phyloP scores from a whole-genome alignment of 2,888 invertebrate species.

The Dicycla oo region DNA sequence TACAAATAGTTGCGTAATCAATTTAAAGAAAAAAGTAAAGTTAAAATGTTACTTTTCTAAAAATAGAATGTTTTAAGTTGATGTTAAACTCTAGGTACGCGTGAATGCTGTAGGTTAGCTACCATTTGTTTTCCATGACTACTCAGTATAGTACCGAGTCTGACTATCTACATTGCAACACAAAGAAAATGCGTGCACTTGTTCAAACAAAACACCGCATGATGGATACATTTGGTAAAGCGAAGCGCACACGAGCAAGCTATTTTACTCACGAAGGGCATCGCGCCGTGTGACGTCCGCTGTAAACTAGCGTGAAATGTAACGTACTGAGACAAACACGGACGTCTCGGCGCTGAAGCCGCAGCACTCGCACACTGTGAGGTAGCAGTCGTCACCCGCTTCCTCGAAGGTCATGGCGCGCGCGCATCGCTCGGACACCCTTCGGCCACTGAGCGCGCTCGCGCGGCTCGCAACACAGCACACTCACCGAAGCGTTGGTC shows the following conservation, averaged over 20 bases:
- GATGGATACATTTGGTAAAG: slow-evolving; percentile 61
- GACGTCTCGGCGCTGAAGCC: slow-evolving; percentile 89
- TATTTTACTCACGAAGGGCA: slow-evolving; percentile 88
- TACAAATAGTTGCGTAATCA: slow-evolving; percentile 33
- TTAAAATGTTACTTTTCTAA: background rate
- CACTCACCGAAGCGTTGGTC: slow-evolving; percentile 82
- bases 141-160: background rate
- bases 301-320: slow-evolving; percentile 86
- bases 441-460: slow-evolving; percentile 77
- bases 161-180: slow-evolving; percentile 31
- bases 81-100: slow-evolving; percentile 10
- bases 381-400: slow-evolving; percentile 86
- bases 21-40: slow-evolving; percentile 13
- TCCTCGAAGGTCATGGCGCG: slow-evolving; percentile 90
- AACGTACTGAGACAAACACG: slow-evolving; percentile 88
- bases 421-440: slow-evolving; percentile 85
- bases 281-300: slow-evolving; percentile 80
- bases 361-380: slow-evolving; percentile 89
- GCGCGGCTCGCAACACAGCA: slow-evolving; percentile 57
- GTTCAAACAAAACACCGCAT: slow-evolving; percentile 69
- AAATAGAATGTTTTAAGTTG: background rate
- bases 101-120: background rate
- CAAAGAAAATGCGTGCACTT: slow-evolving; percentile 71
- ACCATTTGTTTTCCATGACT: slow-evolving; percentile 14
- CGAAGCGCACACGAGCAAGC: slow-evolving; percentile 79